These are phyloP conservation scores for Carapus acus DNA, from an alignment of 2,797 vertebrate species.

Conservation along the genomic window DNA sequence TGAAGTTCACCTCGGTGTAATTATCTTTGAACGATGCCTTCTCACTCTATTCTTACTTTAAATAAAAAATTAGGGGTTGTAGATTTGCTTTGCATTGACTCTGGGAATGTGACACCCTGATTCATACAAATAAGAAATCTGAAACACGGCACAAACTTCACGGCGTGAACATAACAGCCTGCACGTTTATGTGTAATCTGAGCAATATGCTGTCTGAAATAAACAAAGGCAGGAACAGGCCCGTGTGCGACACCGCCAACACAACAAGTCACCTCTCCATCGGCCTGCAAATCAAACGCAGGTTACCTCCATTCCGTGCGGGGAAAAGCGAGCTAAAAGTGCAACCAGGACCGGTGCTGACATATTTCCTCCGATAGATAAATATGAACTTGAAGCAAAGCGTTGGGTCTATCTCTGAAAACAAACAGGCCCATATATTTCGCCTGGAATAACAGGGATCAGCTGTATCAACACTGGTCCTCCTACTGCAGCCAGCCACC, in stretches of 20 bases:
- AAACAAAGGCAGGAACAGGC: neutral
- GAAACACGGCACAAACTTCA: neutral
- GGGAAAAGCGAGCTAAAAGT: slow-evolving; percentile 38
- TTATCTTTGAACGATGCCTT: slow-evolving; percentile 17
- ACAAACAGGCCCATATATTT: slow-evolving; percentile 80
- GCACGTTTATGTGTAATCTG: slow-evolving; percentile 7
- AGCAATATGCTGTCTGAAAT: neutral
- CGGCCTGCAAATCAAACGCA: slow-evolving; percentile 5
- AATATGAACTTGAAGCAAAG: slow-evolving; percentile 78
- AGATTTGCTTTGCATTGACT: slow-evolving; percentile 1
- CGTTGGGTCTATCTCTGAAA: slow-evolving; percentile 76
- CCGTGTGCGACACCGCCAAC: neutral
- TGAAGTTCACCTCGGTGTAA: slow-evolving; percentile 25
- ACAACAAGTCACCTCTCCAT: neutral
- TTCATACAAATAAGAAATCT: slow-evolving; percentile 1
- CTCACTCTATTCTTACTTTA: slow-evolving; percentile 4
- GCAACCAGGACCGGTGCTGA: slow-evolving; percentile 62
- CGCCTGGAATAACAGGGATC: slow-evolving; percentile 79
- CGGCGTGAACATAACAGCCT: neutral
- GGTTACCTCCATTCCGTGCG: slow-evolving; percentile 26
- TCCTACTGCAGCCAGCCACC: slow-evolving; percentile 73
- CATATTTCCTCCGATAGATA: slow-evolving; percentile 76
- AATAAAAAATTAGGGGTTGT: slow-evolving; percentile 7
- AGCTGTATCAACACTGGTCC: slow-evolving; percentile 87
- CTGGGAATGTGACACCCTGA: neutral